A percentile compares a stretch with the other conserved stretches of the same genome.
Evolutionary conservation across 2,797 vertebrate species (phyloP).

Genomic region (Pygocentrus nattereri): DNA sequence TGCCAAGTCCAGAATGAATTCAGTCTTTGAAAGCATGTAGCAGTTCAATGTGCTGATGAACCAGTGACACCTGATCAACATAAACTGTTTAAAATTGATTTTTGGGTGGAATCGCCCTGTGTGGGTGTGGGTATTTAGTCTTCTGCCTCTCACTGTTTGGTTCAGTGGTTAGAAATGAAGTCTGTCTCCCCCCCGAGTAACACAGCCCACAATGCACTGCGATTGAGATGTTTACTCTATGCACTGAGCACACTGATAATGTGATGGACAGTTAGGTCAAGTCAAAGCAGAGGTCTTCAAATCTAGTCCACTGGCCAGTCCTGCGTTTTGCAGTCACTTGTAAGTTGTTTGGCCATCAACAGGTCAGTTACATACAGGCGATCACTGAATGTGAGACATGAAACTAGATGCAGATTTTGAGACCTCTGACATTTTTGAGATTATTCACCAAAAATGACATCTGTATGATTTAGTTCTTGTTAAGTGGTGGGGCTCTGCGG

Average conservation of each 20-base stretch:
- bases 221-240: conserved; percentile 21
- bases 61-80: neutral
- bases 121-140: neutral
- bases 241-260: conserved; percentile 9
- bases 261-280: conserved; percentile 8
- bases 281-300: neutral
- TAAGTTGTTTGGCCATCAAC: no score
- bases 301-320: no score
- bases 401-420: no score
- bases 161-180: conserved; percentile 49
- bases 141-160: conserved; percentile 50
- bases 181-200: neutral
- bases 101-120: neutral
- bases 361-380: no score
- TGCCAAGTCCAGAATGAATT: neutral
- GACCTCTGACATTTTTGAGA: no score
- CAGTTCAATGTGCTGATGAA: neutral
- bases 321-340: no score
- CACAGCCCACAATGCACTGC: neutral
- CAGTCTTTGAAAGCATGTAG: neutral
- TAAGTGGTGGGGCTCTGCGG: no score
- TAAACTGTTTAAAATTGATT: neutral
- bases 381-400: no score
- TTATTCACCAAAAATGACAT: neutral
- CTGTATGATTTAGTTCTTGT: no score